Base-by-base conservation (phyloP, 2,113 vertebrate genomes). In the Xiphophorus maculatus region DNA sequence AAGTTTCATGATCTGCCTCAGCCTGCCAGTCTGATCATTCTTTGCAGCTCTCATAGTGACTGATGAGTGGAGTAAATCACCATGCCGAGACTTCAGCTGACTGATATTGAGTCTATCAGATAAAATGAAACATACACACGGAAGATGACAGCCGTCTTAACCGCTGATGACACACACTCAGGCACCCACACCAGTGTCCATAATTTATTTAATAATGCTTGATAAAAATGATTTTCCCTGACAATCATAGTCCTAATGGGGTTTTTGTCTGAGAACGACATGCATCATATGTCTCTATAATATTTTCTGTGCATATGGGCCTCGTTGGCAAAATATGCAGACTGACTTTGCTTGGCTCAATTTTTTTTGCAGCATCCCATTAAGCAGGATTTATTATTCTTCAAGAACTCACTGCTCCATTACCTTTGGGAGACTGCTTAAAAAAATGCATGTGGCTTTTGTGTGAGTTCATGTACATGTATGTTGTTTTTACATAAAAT, bases 331-430 rank as follows among this genome's bases (percentile, higher is more conserved):
- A 65, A 76, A 73, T 78, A 85, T 89, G 80, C 87, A 89, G 85
- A 91, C 86, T 87, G 79, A 90, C 89, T 86, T 85, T 88, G 84
- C 81, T 76, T 22, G n/a, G 74, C 83, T 78, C 88, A 82, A 32
- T 37, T 37, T 87, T 86, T 85, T 87, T 86, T 85, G 85, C 88
- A 88, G 82, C 82, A 82, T 93, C 77, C 90, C 93, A 92, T 93
- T 93, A 91, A 87, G 77, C 87, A 87, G 86, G 91, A 93, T 93
- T 93, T 92, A 91, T 91, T 83, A 87, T 91, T 84, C 83, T 87
- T 86, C 78, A 30, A 80, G 89, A 88, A 85, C 86, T 88, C 82
- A 77, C 88, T 89, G 86, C 90, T 89, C 86, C 91, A 91, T 92
- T 93, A 91, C 85, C 86, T 91, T 91, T 89, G 77, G 88, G 80